Base-by-base conservation (phyloP, 2,113 vertebrate species). In the Larimichthys polyactis region DNA sequence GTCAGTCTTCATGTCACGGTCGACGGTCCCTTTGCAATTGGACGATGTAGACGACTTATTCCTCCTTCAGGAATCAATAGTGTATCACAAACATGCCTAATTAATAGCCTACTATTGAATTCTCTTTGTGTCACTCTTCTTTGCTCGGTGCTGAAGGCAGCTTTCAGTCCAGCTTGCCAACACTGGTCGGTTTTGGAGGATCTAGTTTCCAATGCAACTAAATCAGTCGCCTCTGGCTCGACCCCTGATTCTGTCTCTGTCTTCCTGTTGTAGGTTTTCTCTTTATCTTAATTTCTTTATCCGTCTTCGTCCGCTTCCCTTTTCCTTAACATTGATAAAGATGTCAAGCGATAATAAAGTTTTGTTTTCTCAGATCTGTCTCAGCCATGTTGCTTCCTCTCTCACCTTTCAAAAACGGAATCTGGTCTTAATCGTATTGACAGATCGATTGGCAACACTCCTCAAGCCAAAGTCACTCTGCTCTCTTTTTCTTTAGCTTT, bases 201-300 rank as follows among this genome's bases (percentile, higher is more conserved):
- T 52, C 57, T 11, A 4, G 20, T 54, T 78, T 82, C 55, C 8
- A 11, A 73, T n/a, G n/a, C n/a, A n/a, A 73, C 72, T 46, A 76
- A 81, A 67, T 48, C n/a, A 3, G 11, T 72, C 16, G 2, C 46
- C 48, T 66, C 58, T 14, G 19, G 40, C 32, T 81, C 81, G 52
- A n/a, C 12, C 49, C 75, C 29, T 62, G 57, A 55, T 58, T 20
- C 0, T 1, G 11, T 66, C 66, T 64, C 54, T 17, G 46, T 9
- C 60, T 68, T 59, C 40, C 44, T 51, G 52, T 58, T 19, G 43
- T 67, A 57, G 52, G 6, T 58, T 60, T 46, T 22, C 27, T 73
- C 12, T 40, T 43, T 52, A 3, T 79, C 11, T 66, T 4, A 0
- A 9, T 55, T 1, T 58, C 40, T 32, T 57, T 29, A 5, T 55